A percentile compares a stretch with the other conserved stretches of the same genome.
Conservation (phyloP, 2,888 invertebrate genomes). For the Thymelicus lineola region DNA sequence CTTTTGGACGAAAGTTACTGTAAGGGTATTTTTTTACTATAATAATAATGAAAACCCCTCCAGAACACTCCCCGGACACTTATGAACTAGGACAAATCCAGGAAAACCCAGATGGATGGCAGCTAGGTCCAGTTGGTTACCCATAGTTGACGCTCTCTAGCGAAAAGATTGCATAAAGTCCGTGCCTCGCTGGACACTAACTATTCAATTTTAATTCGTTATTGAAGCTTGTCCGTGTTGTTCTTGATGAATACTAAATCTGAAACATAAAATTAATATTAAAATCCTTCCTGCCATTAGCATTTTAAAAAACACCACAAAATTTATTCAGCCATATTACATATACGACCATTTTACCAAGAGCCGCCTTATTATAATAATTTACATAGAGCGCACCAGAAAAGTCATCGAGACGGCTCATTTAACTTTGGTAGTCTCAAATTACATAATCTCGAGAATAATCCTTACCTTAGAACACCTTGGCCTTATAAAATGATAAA, state of each 20-base stretch:
- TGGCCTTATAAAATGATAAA: conserved; percentile 55
- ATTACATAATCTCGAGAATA: conserved; percentile 55
- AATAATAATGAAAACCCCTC: too few species aligned
- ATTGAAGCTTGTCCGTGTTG: neutral
- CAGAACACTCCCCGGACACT: too few species aligned
- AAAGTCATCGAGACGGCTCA: conserved; percentile 23
- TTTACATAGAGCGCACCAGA: neutral
- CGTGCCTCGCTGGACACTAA: too few species aligned
- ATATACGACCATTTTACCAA: conserved; percentile 19
- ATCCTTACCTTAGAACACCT: conserved; percentile 50
- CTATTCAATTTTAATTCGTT: too few species aligned
- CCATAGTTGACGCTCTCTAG: too few species aligned
- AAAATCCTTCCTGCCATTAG: neutral
- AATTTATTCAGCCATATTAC: conserved; percentile 21
- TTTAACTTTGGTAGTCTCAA: conserved; percentile 41
- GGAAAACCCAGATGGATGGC: too few species aligned
- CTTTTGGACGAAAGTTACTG: too few species aligned
- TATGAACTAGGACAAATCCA: too few species aligned
- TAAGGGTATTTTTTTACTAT: too few species aligned
- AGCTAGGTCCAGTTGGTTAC: too few species aligned
- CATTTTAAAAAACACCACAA: conserved; percentile 21
- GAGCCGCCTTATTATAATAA: neutral
- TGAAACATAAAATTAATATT: neutral
- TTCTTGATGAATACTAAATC: neutral
- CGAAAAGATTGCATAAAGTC: too few species aligned